Evolutionary conservation across 2,888 invertebrate genomes (phyloP).

Genomic region (Loripinus fragilis): DNA sequence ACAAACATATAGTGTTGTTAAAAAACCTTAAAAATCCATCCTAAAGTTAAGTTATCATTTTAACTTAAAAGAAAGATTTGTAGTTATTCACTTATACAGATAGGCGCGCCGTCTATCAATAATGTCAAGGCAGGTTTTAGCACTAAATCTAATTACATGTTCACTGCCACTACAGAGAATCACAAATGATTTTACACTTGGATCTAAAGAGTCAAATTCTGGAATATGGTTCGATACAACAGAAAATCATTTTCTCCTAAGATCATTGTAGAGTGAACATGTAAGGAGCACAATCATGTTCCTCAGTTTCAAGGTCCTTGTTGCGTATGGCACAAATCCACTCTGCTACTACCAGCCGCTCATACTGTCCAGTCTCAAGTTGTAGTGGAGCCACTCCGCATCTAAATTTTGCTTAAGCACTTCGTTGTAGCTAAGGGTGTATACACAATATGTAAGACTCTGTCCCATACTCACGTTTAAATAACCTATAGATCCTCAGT

Average conservation of each 20-base stretch:
- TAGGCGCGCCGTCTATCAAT: background rate
- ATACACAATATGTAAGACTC: background rate
- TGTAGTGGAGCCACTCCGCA: background rate
- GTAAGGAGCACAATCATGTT: background rate
- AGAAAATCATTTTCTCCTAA: background rate
- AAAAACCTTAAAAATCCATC: background rate
- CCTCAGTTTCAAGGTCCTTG: background rate
- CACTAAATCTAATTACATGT: background rate
- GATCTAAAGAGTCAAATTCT: background rate
- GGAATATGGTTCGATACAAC: background rate
- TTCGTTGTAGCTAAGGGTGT: background rate
- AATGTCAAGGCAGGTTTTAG: conserved; percentile 8
- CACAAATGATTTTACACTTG: background rate
- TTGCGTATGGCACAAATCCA: background rate
- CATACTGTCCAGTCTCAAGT: conserved; percentile 4
- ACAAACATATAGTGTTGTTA: background rate
- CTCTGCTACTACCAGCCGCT: background rate
- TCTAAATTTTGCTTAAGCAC: background rate
- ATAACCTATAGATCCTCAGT: background rate
- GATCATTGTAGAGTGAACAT: background rate
- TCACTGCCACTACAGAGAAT: background rate
- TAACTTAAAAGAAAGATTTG: too few relatives aligned
- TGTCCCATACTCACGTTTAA: background rate
- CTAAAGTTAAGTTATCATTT: too few relatives aligned
- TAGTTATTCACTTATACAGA: background rate